These are phyloP conservation scores for Esox niger DNA, from an alignment of 2,113 vertebrate species.

Conservation along the genomic window DNA sequence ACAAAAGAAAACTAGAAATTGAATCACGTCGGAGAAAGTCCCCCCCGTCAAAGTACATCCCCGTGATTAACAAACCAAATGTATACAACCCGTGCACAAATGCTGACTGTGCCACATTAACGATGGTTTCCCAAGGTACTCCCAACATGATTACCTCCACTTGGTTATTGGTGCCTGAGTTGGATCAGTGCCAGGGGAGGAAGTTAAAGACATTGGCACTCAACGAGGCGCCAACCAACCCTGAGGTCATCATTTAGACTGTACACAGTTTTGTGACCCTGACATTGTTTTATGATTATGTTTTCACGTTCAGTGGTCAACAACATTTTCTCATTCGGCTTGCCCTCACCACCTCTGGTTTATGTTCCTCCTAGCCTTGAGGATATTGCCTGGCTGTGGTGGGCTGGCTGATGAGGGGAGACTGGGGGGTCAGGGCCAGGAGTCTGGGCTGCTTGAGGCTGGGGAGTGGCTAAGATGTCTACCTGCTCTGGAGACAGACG, in stretches of 20 bases:
- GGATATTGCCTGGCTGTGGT: slow-evolving; percentile 20
- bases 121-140: not conserved
- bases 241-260: slow-evolving; percentile 10
- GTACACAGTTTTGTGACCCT: slow-evolving; percentile 2
- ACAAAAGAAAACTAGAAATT: too few species aligned
- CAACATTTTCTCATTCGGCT: slow-evolving; percentile 16
- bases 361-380: slow-evolving; percentile 41
- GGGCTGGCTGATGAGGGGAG: slow-evolving; percentile 4
- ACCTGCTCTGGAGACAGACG: not conserved
- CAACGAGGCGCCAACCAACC: not conserved
- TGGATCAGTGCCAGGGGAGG: not conserved
- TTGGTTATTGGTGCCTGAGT: not conserved
- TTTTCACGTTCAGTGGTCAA: slow-evolving; percentile 9
- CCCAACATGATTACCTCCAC: not conserved
- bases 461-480: not conserved
- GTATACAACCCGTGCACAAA: too few species aligned
- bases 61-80: too few species aligned
- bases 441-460: not conserved
- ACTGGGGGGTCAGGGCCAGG: not conserved
- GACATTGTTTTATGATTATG: slow-evolving; percentile 12
- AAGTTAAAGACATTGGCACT: not conserved
- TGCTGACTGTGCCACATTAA: too few species aligned
- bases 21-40: too few species aligned
- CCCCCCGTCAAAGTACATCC: too few species aligned
- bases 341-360: slow-evolving; percentile 15